These are phyloP conservation scores for Anoura caudifer DNA, from an alignment of 2,113 vertebrate species.

Conservation along the genomic window DNA sequence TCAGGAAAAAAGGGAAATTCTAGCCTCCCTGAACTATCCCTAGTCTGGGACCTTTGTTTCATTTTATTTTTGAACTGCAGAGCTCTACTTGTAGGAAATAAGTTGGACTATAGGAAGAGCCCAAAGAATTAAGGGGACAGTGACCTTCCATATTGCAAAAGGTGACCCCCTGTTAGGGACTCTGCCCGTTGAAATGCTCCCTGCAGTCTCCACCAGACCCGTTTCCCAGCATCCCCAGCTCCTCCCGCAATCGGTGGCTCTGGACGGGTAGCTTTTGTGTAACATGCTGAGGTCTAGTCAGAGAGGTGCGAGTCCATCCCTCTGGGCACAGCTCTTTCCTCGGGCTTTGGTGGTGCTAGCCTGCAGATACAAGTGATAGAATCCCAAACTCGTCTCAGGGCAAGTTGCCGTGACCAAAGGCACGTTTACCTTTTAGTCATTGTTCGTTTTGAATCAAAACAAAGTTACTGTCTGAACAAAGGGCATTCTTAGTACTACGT, in stretches of 20 bases:
- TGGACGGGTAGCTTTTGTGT: not conserved
- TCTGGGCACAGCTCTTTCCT: not conserved
- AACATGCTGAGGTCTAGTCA: not conserved
- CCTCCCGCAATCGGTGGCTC: not conserved
- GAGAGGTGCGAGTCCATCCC: not conserved
- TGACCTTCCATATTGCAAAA: not conserved
- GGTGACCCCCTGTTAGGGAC: not conserved
- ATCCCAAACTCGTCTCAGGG: not conserved
- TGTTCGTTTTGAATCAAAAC: not conserved
- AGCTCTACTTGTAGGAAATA: not conserved
- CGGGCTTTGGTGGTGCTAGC: not conserved
- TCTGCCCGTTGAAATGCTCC: not conserved
- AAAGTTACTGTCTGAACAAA: not conserved
- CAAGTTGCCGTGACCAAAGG: not conserved
- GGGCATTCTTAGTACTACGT: not conserved
- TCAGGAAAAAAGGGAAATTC: not conserved
- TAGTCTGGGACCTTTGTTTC: not conserved
- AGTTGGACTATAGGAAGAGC: not conserved
- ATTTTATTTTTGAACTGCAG: not conserved
- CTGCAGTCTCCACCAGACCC: not conserved
- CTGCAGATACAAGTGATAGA: not conserved
- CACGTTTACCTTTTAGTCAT: not conserved
- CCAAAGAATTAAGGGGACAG: not conserved
- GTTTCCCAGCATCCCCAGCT: not conserved
- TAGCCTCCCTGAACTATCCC: not conserved